Base-by-base conservation (phyloP, 2,113 vertebrate species). In the Tichodroma muraria region DNA sequence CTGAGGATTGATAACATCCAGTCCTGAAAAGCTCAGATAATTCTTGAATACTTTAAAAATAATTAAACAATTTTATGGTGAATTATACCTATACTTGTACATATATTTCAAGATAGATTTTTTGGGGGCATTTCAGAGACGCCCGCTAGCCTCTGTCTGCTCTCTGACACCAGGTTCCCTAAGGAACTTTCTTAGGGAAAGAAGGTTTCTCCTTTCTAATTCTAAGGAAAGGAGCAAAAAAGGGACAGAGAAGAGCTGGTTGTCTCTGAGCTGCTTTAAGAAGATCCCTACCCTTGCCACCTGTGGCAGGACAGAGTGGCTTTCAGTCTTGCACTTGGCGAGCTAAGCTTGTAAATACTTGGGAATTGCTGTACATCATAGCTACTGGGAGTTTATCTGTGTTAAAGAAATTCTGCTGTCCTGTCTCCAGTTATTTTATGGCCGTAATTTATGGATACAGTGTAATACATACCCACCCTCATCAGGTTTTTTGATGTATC, bases 401-500 rank as follows among this genome's bases (percentile, higher is more conserved):
- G 38, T 25, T 66, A 53, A 53, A 89, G 33, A 66, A 91, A 40
- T 31, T 75, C 61, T 82, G 53, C 56, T 89, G 44, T 47, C 19
- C 27, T 15, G 27, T 37, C 37, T 75, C 69, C 33, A 19, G 53
- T 7, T 40, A 31, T 49, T 82, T 90, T 52, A 14, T 52, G 35
- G 38, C 38, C 4, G 5, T 56, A n/a, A 65, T 72, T 72, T 76
- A 56, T 59, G 59, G 33, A 54, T 52, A 31, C 18, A 42, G 12
- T 45, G 7, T 54, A 68, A 78, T 30, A 52, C 18, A 33, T 4
- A n/a, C 8, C 25, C 33, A 35, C 17, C 30, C 28, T 70, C 22
- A 6, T 22, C 0, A 0, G 5, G 24, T 44, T 85, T 57, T 91
- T 54, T 56, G 19, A 30, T 1, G 2, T 44, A 18, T 42, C 47